Percentiles rank a stretch among this genome's conserved stretches.
These are phyloP conservation scores for Tenthredo scrophulariae DNA, from an alignment of 2,888 invertebrate species.

Conservation along the genomic window DNA sequence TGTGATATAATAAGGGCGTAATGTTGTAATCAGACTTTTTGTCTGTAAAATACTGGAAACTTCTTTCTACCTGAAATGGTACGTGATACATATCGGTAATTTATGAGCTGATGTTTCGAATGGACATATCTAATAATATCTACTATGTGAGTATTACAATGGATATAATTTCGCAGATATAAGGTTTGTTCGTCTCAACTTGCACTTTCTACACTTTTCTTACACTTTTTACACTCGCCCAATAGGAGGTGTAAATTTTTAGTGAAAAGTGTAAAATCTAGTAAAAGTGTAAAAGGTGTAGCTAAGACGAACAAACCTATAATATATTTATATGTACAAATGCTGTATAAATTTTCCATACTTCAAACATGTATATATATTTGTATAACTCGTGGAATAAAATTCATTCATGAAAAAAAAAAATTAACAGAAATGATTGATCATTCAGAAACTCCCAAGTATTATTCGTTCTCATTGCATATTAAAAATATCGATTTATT, in stretches of 20 bases:
- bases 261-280: too few species aligned
- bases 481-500: neutral
- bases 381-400: neutral
- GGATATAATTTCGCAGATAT: neutral
- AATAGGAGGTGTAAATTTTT: too few species aligned
- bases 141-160: neutral
- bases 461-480: neutral
- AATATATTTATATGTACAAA: neutral
- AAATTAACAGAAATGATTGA: neutral
- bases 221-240: too few species aligned
- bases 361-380: neutral
- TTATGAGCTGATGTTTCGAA: neutral
- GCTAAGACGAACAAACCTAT: too few species aligned
- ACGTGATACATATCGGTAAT: neutral
- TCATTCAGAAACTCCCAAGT: neutral
- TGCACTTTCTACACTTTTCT: too few species aligned
- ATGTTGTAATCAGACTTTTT: neutral
- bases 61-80: neutral
- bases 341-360: neutral
- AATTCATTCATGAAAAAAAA: neutral
- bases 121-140: neutral
- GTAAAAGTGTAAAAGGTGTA: too few species aligned
- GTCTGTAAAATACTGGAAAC: neutral
- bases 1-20: neutral
- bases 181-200: too few species aligned